phyloP scores from a whole-genome alignment of 92 coral and sea anemone species.

The Phymanthus crucifer region DNA sequence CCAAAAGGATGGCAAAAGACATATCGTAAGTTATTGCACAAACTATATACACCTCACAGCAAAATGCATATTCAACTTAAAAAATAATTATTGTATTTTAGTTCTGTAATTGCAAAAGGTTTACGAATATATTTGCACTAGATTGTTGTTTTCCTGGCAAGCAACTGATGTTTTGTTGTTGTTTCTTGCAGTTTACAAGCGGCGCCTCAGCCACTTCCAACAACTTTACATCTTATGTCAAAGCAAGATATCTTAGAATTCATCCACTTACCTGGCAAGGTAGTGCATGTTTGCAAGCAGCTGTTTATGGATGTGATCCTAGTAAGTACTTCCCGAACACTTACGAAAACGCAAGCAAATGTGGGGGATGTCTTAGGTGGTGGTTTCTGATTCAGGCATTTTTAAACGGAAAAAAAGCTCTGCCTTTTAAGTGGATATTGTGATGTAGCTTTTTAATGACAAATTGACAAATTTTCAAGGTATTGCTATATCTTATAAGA shows the following conservation, averaged over 20 bases:
- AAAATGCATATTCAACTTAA: no score
- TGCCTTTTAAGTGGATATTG: no score
- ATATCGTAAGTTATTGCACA: neutral
- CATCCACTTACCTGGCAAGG: neutral
- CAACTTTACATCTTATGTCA: conserved; percentile 18
- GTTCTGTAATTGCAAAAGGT: no score
- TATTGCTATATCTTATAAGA: neutral
- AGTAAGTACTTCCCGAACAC: conserved; percentile 8
- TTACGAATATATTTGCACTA: no score
- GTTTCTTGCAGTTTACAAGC: conserved; percentile 14
- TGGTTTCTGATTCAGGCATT: neutral
- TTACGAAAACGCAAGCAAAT: neutral
- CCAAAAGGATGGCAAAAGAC: neutral
- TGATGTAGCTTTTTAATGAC: no score
- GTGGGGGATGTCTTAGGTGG: no score
- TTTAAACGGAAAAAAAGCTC: no score
- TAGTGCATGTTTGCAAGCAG: conserved; percentile 36
- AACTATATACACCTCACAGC: neutral
- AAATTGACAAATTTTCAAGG: no score
- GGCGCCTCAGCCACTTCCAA: neutral
- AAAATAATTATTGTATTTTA: no score
- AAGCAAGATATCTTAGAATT: conserved; percentile 25
- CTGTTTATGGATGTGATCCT: conserved; percentile 44
- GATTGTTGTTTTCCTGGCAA: neutral
- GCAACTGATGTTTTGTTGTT: neutral